These are phyloP conservation scores for Fistularia tabacaria DNA, from an alignment of 2,797 vertebrate genomes.

Conservation along the genomic window DNA sequence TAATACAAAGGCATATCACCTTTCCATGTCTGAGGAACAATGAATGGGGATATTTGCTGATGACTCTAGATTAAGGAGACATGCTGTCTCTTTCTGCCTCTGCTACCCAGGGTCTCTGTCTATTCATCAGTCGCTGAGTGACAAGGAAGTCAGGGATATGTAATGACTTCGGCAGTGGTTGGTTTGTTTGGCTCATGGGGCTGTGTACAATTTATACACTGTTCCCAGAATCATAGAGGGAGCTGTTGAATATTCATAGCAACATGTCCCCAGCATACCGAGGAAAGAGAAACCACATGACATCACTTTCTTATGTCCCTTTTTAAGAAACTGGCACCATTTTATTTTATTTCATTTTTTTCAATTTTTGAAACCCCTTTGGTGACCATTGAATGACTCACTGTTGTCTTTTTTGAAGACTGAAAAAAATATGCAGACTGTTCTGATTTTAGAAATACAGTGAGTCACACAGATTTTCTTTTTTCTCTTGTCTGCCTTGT, in stretches of 20 bases:
- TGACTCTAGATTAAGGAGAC: conserved; percentile 4
- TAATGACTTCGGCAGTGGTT: conserved; percentile 56
- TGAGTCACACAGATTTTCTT: conserved; percentile 3
- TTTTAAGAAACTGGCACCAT: conserved; percentile 10
- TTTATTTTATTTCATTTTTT: conserved; percentile 6
- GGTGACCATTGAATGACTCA: conserved; percentile 37
- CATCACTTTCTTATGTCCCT: conserved; percentile 31
- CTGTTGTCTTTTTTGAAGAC: conserved; percentile 19
- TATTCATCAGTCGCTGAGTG: background rate
- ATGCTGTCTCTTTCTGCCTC: conserved; percentile 10
- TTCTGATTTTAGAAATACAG: conserved; percentile 24
- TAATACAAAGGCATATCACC: conserved; percentile 36
- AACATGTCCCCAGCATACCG: conserved; percentile 33
- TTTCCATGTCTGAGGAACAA: conserved; percentile 32
- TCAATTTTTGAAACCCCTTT: conserved; percentile 30
- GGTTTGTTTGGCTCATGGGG: conserved; percentile 40
- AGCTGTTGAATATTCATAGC: conserved; percentile 65
- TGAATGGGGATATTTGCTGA: too few relatives aligned
- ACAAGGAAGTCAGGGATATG: conserved; percentile 40
- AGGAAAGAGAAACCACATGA: conserved; percentile 43
- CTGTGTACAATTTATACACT: conserved; percentile 54
- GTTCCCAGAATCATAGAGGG: conserved; percentile 39
- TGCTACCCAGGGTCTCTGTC: too few relatives aligned
- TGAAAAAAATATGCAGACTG: background rate
- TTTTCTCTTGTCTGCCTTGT: background rate